Percentiles rank a stretch among this genome's conserved stretches.
Conservation (phyloP, 2,888 invertebrate species). For the Melipona beecheii region DNA sequence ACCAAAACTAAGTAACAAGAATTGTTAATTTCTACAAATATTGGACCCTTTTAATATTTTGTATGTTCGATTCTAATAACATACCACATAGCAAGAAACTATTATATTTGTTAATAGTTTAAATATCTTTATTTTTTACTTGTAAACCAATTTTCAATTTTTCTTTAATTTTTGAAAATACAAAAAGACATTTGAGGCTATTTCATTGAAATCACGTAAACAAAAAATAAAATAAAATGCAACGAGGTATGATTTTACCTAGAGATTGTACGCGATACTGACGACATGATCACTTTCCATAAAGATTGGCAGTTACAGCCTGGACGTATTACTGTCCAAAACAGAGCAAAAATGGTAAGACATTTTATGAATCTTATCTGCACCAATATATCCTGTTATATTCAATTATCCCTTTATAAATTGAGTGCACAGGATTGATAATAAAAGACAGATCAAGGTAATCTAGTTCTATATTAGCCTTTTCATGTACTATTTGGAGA, state of each 20-base stretch:
- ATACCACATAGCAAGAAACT: not conserved
- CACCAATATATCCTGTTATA: constrained; percentile 49
- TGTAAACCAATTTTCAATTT: constrained; percentile 11
- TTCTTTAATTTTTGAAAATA: constrained; percentile 10
- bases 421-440: constrained; percentile 51
- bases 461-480: constrained; percentile 44
- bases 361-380: constrained; percentile 50
- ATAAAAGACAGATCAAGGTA: constrained; percentile 50
- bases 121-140: not conserved
- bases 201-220: not conserved
- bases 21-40: constrained; percentile 25
- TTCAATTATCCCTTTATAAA: constrained; percentile 43
- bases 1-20: constrained; percentile 14
- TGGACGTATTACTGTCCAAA: constrained; percentile 77
- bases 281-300: constrained; percentile 64
- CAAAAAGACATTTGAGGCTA: not conserved
- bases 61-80: constrained; percentile 11
- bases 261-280: constrained; percentile 58
- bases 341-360: constrained; percentile 66
- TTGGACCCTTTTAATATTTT: constrained; percentile 48
- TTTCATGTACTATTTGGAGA: constrained; percentile 48
- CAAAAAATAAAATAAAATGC: constrained; percentile 1
- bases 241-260: constrained; percentile 25
- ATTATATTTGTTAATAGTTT: constrained; percentile 1
- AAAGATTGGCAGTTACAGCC: constrained; percentile 77